Base-by-base conservation (phyloP, 2,888 invertebrate genomes). In the Clitarchus hookeri region DNA sequence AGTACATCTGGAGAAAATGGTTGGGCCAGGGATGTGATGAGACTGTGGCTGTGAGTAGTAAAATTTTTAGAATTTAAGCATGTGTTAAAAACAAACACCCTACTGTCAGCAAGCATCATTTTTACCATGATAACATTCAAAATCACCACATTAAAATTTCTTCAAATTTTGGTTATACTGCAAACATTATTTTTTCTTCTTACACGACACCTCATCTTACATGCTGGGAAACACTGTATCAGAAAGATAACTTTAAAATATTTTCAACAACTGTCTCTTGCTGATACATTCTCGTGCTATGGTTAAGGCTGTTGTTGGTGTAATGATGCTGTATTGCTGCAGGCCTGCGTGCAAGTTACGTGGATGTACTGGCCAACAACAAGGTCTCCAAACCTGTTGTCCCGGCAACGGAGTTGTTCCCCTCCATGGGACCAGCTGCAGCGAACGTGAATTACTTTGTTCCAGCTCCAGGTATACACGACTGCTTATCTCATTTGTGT, bases 321-420 rank as follows among this genome's bases (percentile, higher is more conserved):
- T 27, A n/a, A 9, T 36, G 44, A 13, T 84, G 0, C 44, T 82
- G 86, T 86, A 88, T 88, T 87, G 86, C 91, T 91, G 12, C 91
- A 97, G 97, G 96, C 90, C 93, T 96, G 90, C 95, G 96, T 92
- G 96, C 96, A 90, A 95, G 96, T 87, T 98, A 98, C 92, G 97
- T 98, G 89, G 97, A 98, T 92, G 97, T 98, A 87, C 95, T 97
- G 92, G 92, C 93, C 88, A 95, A 95, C n/a, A 91, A 91, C 13
- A 91, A 92, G 80, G 89, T 91, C 27, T 89, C 89, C 36, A 90
- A 92, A 6, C 89, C 90, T 80, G 89, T 88, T 27, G 85, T 91
- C 85, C 90, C 92, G 23, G 91, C 91, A 80, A 91, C 92, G 0
- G 91, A 90, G 53, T 84, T 89, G 25, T 89, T 90, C 87, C 90